Percentiles rank a stretch among this genome's conserved stretches.
These are phyloP conservation scores for Odontomachus brunneus DNA, from an alignment of 1,140 invertebrate species.

Conservation along the genomic window DNA sequence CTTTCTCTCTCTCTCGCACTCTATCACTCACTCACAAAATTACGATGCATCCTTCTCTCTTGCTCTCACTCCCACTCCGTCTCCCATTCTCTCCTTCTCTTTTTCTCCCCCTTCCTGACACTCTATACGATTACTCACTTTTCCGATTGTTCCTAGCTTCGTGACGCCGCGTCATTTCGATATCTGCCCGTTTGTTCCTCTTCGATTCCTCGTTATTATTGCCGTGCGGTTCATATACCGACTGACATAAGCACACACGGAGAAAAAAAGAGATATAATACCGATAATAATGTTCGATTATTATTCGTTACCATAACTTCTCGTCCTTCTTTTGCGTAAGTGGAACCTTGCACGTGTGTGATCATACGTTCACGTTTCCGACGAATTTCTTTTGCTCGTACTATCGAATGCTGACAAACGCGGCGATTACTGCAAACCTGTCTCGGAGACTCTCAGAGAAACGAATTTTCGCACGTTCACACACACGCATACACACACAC, in stretches of 20 bases:
- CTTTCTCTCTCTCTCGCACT: slow-evolving; percentile 10
- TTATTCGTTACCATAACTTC: no score
- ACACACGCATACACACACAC: background rate
- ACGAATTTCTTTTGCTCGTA: slow-evolving; percentile 15
- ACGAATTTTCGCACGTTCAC: background rate
- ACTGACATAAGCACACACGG: slow-evolving; percentile 10
- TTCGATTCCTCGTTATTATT: background rate
- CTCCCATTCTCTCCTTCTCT: background rate
- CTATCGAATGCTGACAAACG: background rate
- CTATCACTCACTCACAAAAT: slow-evolving; percentile 18
- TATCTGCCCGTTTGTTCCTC: slow-evolving; percentile 14
- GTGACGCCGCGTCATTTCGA: slow-evolving; percentile 16
- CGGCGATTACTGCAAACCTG: slow-evolving; percentile 22
- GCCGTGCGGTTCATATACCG: background rate
- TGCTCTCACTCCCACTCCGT: no score
- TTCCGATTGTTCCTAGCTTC: slow-evolving; percentile 43
- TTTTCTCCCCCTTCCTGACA: background rate
- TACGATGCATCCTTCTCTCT: background rate
- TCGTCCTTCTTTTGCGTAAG: no score
- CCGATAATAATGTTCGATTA: no score
- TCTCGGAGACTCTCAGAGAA: background rate
- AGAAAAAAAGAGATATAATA: no score
- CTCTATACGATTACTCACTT: slow-evolving; percentile 23
- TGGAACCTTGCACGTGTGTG: slow-evolving; percentile 6
- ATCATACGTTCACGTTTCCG: slow-evolving; percentile 25